Evolutionary conservation across 2,797 vertebrate genomes (phyloP).

Genomic region (Basileuterus tristriatus): DNA sequence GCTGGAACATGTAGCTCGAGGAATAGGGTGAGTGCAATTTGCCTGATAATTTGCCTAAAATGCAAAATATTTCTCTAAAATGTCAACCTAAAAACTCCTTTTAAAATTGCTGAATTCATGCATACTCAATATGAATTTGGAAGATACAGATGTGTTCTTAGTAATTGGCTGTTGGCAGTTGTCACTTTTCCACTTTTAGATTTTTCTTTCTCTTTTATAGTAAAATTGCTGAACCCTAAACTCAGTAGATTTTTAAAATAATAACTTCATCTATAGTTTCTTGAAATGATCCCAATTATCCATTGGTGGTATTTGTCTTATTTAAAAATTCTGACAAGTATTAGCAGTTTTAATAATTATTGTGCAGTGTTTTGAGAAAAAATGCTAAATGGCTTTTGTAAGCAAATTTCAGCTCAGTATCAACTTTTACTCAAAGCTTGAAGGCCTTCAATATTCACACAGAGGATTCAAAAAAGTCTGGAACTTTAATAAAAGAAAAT

Average conservation of each 20-base stretch:
- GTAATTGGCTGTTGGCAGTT: neutral
- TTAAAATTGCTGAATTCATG: neutral
- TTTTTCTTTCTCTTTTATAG: neutral
- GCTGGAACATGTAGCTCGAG: constrained; percentile 89
- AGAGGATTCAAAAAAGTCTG: neutral
- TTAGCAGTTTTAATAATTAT: neutral
- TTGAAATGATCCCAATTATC: neutral
- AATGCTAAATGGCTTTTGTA: neutral
- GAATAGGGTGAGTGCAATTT: constrained; percentile 83
- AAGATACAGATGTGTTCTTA: neutral
- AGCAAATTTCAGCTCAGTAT: neutral
- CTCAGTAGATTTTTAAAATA: neutral
- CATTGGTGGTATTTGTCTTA: neutral
- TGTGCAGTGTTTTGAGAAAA: neutral
- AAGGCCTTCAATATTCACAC: neutral
- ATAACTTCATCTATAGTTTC: neutral
- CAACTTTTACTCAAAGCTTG: neutral
- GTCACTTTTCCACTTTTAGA: neutral
- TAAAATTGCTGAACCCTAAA: neutral
- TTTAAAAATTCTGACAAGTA: neutral
- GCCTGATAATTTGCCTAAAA: neutral
- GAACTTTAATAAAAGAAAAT: neutral
- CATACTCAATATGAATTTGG: neutral
- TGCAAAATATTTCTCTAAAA: neutral
- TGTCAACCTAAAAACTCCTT: neutral